Evolutionary conservation across 2,888 invertebrate genomes (phyloP).

Genomic region (Stenodema calcarata): DNA sequence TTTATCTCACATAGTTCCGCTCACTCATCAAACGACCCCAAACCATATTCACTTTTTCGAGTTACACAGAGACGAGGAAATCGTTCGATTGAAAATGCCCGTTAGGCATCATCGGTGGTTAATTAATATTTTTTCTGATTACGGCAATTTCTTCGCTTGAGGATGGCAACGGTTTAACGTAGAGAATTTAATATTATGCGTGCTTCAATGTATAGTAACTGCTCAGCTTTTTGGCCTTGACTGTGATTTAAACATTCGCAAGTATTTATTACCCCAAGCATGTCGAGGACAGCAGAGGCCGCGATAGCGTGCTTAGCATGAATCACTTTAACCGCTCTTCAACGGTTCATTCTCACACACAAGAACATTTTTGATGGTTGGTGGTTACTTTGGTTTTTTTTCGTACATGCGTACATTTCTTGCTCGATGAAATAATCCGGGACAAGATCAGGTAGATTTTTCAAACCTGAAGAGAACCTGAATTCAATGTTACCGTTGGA

Average conservation of each 20-base stretch:
- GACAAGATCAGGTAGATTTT: too few species aligned
- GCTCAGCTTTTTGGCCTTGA: background rate
- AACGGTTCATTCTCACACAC: background rate
- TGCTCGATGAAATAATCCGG: too few species aligned
- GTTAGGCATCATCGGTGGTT: background rate
- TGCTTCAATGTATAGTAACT: background rate
- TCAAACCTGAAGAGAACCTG: too few species aligned
- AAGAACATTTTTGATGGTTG: background rate
- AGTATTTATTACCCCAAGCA: background rate
- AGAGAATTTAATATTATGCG: background rate
- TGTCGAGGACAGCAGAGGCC: background rate
- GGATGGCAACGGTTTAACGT: background rate
- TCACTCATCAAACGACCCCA: too few species aligned
- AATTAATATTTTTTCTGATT: background rate
- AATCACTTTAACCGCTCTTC: background rate
- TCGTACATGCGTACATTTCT: slow-evolving; percentile 52
- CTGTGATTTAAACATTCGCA: background rate
- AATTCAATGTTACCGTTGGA: too few species aligned
- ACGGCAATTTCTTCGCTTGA: background rate
- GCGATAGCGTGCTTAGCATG: background rate
- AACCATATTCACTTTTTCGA: too few species aligned
- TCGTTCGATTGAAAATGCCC: too few species aligned
- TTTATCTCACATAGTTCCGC: too few species aligned
- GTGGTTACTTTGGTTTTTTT: background rate
- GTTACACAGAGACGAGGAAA: too few species aligned